These are phyloP conservation scores for Solea senegalensis DNA, from an alignment of 2,113 vertebrate species.

Conservation along the genomic window DNA sequence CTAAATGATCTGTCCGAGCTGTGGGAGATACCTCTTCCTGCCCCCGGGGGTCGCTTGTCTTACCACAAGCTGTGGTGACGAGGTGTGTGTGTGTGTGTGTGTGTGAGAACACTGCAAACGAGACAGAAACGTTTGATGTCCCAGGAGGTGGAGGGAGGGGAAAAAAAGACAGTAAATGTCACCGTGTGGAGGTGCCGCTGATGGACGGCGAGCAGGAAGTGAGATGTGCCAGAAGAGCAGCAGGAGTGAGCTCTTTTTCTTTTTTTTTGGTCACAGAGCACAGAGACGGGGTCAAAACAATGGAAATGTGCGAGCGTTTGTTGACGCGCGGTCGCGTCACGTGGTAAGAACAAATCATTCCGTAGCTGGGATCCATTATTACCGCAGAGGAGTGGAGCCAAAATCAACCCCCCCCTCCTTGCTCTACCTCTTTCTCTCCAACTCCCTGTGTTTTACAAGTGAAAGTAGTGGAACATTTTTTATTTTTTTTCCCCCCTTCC, in stretches of 20 bases:
- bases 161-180: slow-evolving; percentile 38
- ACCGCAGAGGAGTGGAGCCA: slow-evolving; percentile 63
- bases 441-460: slow-evolving; percentile 68
- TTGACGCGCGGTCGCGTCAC: slow-evolving; percentile 71
- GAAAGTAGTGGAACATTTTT: slow-evolving; percentile 66
- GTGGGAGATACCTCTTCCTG: slow-evolving; percentile 61
- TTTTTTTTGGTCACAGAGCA: slow-evolving; percentile 12
- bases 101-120: slow-evolving; percentile 26
- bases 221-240: slow-evolving; percentile 34
- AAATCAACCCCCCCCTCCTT: slow-evolving; percentile 61
- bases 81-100: slow-evolving; percentile 27
- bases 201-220: slow-evolving; percentile 46
- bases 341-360: slow-evolving; percentile 73
- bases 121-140: slow-evolving; percentile 52
- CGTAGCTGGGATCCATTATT: slow-evolving; percentile 78
- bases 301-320: slow-evolving; percentile 59
- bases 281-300: slow-evolving; percentile 47
- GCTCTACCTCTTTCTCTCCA: slow-evolving; percentile 42
- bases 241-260: slow-evolving; percentile 4
- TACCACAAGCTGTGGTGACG: slow-evolving; percentile 41
- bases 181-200: slow-evolving; percentile 41
- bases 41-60: slow-evolving; percentile 36
- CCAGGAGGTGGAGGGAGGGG: slow-evolving; percentile 34
- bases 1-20: slow-evolving; percentile 62
- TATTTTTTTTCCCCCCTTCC: slow-evolving; percentile 6